phyloP scores from a whole-genome alignment of 2,113 vertebrate species.

The Centrocercus urophasianus region DNA sequence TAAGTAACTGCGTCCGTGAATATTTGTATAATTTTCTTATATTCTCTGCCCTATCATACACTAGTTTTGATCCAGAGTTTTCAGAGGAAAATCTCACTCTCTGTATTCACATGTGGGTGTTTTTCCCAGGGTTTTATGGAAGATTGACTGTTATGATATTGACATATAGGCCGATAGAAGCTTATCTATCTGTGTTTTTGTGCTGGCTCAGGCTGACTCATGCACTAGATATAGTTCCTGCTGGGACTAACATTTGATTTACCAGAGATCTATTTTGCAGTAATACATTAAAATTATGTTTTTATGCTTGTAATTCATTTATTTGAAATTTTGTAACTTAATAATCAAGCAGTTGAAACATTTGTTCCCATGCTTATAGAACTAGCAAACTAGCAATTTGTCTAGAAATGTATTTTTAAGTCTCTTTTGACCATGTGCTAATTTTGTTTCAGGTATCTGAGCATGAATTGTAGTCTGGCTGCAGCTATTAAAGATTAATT shows the following conservation, averaged over 20 bases:
- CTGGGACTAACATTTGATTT: slow-evolving; percentile 8
- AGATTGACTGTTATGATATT: not conserved
- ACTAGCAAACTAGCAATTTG: not conserved
- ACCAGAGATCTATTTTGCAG: not conserved
- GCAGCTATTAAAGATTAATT: slow-evolving; percentile 14
- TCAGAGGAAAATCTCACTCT: not conserved
- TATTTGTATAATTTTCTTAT: not conserved
- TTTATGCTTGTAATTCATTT: slow-evolving; percentile 6
- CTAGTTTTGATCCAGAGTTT: not conserved
- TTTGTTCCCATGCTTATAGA: slow-evolving; percentile 21
- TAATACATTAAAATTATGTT: not conserved
- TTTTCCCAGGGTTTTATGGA: not conserved
- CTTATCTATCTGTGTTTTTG: not conserved
- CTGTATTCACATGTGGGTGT: not conserved
- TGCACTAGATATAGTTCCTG: not conserved
- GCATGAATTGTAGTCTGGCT: not conserved
- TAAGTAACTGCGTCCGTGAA: not conserved
- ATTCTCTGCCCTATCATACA: not conserved
- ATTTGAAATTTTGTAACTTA: slow-evolving; percentile 19
- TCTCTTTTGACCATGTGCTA: not conserved
- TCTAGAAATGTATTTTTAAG: not conserved
- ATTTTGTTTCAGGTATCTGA: slow-evolving; percentile 13
- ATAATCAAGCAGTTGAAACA: not conserved
- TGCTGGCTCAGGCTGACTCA: slow-evolving; percentile 34
- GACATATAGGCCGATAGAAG: not conserved